These are phyloP conservation scores for Deroplatys truncata DNA, from an alignment of 2,888 invertebrate species.

Conservation along the genomic window DNA sequence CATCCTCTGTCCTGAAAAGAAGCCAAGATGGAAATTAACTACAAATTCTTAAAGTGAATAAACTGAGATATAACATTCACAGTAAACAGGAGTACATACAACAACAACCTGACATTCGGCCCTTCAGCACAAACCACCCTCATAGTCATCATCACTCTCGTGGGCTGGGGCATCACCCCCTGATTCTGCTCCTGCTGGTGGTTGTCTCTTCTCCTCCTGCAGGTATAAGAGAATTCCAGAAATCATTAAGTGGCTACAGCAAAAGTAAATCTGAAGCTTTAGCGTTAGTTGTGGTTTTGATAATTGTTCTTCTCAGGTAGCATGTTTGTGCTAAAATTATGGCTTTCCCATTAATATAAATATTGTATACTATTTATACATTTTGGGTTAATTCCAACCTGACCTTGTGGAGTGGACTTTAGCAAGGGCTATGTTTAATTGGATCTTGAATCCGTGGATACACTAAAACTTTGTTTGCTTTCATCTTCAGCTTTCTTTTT, in stretches of 20 bases:
- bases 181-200: neutral
- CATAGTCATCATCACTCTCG: conserved; percentile 24
- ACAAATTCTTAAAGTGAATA: neutral
- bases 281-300: too few species aligned
- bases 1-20: neutral
- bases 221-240: neutral
- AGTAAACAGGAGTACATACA: neutral
- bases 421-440: too few species aligned
- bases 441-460: too few species aligned
- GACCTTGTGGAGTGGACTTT: too few species aligned
- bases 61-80: neutral
- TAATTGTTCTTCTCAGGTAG: too few species aligned
- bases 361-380: too few species aligned
- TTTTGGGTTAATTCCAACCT: too few species aligned
- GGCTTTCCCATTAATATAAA: neutral
- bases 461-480: too few species aligned
- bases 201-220: neutral
- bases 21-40: neutral
- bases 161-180: neutral
- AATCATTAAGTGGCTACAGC: neutral
- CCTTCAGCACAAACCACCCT: conserved; percentile 23
- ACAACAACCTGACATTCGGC: neutral
- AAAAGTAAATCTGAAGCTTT: too few species aligned
- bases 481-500: too few species aligned
- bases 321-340: neutral